These are phyloP conservation scores for Geopemphigus sp. DNA, from an alignment of 1,140 invertebrate genomes.

Conservation along the genomic window DNA sequence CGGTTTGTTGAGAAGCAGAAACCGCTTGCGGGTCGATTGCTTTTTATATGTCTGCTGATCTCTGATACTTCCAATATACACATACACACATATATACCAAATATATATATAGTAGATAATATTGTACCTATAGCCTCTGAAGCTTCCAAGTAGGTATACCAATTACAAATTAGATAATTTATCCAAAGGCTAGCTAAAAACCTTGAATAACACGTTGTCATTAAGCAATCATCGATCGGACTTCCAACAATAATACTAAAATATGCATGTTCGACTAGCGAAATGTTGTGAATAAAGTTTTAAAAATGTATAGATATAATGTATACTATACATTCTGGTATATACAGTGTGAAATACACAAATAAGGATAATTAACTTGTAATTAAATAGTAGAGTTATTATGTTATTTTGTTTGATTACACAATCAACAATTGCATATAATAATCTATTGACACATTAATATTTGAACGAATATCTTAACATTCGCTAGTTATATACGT, in stretches of 20 bases:
- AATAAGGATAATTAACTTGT: no score
- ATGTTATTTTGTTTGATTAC: background rate
- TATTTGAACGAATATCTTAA: no score
- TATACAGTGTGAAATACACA: no score
- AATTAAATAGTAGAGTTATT: background rate
- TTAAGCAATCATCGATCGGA: constrained; percentile 27
- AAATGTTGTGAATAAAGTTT: background rate
- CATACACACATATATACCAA: no score
- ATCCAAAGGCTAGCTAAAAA: constrained; percentile 1
- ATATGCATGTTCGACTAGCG: background rate
- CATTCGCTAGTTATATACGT: no score
- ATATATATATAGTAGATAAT: background rate
- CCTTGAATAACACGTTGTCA: constrained; percentile 39
- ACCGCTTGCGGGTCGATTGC: constrained; percentile 30
- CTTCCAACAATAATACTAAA: background rate
- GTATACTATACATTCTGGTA: no score
- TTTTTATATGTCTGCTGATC: constrained; percentile 41
- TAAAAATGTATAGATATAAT: background rate
- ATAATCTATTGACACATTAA: background rate
- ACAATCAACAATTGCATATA: background rate
- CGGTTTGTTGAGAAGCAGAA: constrained; percentile 23
- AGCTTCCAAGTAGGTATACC: constrained; percentile 11
- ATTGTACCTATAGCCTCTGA: background rate
- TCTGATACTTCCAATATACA: constrained; percentile 2
- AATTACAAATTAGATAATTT: constrained; percentile 36